phyloP scores from a whole-genome alignment of 2,797 vertebrate species.

The Propithecus deckenii region DNA sequence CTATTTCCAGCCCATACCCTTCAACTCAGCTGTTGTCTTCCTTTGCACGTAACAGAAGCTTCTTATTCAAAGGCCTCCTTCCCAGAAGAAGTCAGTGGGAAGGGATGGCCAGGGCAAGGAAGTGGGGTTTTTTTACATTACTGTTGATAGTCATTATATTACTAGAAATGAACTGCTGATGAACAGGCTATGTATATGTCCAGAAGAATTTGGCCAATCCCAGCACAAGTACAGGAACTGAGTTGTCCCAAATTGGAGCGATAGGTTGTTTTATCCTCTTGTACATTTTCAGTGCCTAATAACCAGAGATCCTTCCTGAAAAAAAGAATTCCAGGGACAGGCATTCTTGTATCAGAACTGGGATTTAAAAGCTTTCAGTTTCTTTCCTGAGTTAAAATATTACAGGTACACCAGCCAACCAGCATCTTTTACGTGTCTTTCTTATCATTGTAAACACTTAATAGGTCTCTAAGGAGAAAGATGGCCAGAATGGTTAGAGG shows the following conservation, averaged over 20 bases:
- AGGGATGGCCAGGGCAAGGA: neutral
- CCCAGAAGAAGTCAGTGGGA: neutral
- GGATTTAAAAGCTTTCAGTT: neutral
- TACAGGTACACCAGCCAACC: neutral
- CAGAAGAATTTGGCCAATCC: neutral
- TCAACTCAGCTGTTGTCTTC: neutral
- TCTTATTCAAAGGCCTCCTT: neutral
- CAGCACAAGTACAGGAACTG: neutral
- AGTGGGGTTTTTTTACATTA: neutral
- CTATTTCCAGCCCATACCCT: neutral
- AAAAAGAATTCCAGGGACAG: neutral
- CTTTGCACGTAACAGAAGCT: neutral
- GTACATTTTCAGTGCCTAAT: neutral
- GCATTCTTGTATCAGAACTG: neutral
- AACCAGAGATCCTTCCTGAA: neutral
- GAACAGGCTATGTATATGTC: neutral
- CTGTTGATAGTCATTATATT: neutral
- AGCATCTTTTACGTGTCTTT: neutral
- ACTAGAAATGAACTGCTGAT: neutral
- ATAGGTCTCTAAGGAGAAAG: neutral
- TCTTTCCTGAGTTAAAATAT: conserved; percentile 34
- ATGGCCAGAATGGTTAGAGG: neutral
- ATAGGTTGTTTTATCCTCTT: neutral
- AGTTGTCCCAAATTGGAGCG: neutral
- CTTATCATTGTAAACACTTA: neutral